Percentiles rank a stretch among this genome's conserved stretches.
phyloP scores from a whole-genome alignment of 64 coral and sea anemone genomes.

The Porites australiensis region DNA sequence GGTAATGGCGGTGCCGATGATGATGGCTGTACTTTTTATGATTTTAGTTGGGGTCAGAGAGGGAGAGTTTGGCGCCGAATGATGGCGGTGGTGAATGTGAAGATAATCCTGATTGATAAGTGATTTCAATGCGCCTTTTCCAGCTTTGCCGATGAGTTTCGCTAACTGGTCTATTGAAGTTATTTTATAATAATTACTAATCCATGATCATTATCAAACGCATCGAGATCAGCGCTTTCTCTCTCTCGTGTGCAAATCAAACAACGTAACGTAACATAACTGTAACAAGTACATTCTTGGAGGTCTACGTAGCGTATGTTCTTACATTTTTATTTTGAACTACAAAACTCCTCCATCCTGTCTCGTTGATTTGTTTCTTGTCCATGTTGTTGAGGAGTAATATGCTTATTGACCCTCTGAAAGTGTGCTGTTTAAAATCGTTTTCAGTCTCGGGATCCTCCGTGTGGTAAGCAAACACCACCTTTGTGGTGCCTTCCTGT shows the following conservation, averaged over 20 bases:
- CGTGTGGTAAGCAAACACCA: conserved; percentile 55
- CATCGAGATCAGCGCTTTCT: no score
- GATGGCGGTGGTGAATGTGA: not conserved
- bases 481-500: conserved; percentile 71
- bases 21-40: not conserved
- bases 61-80: not conserved
- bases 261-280: no score
- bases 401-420: conserved; percentile 34
- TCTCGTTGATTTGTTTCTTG: conserved; percentile 11
- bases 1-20: not conserved
- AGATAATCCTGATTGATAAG: not conserved
- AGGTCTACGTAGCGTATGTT: not conserved
- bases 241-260: no score
- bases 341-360: conserved; percentile 24
- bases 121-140: no score
- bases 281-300: not conserved
- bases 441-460: conserved; percentile 18
- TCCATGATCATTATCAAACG: no score
- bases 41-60: no score
- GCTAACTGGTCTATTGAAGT: no score
- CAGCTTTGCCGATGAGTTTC: no score
- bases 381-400: conserved; percentile 55
- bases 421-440: conserved; percentile 19
- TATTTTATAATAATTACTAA: no score
- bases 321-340: conserved; percentile 61